Base-by-base conservation (phyloP, 2,888 invertebrate genomes). In the Boloria selene region DNA sequence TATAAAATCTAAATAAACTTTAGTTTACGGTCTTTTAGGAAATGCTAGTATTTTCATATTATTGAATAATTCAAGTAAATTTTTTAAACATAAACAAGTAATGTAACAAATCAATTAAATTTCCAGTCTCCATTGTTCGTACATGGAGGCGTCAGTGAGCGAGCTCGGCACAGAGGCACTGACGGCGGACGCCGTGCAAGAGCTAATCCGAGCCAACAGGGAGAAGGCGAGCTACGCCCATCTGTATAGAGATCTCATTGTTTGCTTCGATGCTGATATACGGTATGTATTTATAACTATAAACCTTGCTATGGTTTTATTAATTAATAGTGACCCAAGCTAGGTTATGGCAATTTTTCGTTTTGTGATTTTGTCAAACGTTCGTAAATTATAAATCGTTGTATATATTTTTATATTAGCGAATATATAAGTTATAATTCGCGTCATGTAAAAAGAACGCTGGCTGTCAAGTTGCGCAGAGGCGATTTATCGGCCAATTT, bases 241-340 rank as follows among this genome's bases (percentile, higher is more conserved):
- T 67, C 94, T 96, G 74, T 93, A 96, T 65, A 94, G 95, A 75
- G 95, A 95, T 61, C 94, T 96, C 45, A 95, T 96, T 60, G 96
- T 96, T 73, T 95, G 95, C 82, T 94, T 96, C 73, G 96, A 97
- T 78, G 96, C 97, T 4, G 97, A 97, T 86, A 96, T 97, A 79
- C 94, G 96, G 96, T 96, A 77, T 79, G 75, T 44, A n/a, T n/a
- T n/a, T n/a, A n/a, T n/a, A n/a, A n/a, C n/a, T n/a, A n/a, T n/a
- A n/a, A n/a, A n/a, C n/a, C n/a, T n/a, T n/a, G n/a, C n/a, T 49
- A 16, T 7, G 10, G 7, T n/a, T 49, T 7, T 16, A 7, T 17
- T 49, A 16, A 2, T 4, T 10, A 4, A 5, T 17, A 7, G 16
- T n/a, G n/a, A 49, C 7, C 31, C 10, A 10, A 38, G 6, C 7